These are phyloP conservation scores for Trachymyrmex septentrionalis DNA, from an alignment of 1,140 invertebrate genomes.

Conservation along the genomic window DNA sequence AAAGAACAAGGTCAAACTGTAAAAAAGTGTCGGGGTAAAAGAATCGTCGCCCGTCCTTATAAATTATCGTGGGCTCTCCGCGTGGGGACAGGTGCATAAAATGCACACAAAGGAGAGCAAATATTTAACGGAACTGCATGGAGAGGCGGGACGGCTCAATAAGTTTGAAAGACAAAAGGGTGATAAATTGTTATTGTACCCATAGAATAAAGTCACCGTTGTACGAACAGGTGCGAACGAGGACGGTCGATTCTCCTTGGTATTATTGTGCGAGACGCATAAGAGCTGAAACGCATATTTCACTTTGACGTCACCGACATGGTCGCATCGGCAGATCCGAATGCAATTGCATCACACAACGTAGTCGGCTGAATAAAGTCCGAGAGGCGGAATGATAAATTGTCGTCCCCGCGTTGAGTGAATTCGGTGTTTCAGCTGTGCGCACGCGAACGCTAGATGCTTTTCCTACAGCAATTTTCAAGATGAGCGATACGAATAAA, in stretches of 20 bases:
- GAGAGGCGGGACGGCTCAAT: constrained; percentile 52
- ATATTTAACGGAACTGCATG: constrained; percentile 61
- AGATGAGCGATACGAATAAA: constrained; percentile 60
- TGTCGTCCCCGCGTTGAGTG: constrained; percentile 48
- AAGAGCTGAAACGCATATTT: constrained; percentile 65
- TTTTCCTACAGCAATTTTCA: constrained; percentile 47
- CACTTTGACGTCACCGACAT: constrained; percentile 69
- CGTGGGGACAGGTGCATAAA: constrained; percentile 57
- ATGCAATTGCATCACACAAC: constrained; percentile 61
- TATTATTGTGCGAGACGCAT: constrained; percentile 62
- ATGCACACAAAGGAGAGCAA: constrained; percentile 58
- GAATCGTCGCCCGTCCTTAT: constrained; percentile 29
- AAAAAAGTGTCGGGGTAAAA: constrained; percentile 34
- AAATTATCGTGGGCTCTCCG: constrained; percentile 34
- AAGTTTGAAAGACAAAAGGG: constrained; percentile 69
- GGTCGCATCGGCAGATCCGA: constrained; percentile 66
- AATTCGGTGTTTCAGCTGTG: constrained; percentile 54
- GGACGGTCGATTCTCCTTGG: constrained; percentile 61
- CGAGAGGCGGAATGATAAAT: constrained; percentile 73
- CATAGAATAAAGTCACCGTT: constrained; percentile 62
- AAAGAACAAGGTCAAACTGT: constrained; percentile 47
- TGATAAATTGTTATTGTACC: constrained; percentile 70
- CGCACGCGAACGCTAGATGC: constrained; percentile 5
- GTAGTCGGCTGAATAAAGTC: constrained; percentile 70
- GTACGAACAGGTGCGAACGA: constrained; percentile 62